Evolutionary conservation across 2,113 vertebrate genomes (phyloP), one percentile per base, ranked within the genome.

Genomic region (Kryptolebias marmoratus): DNA sequence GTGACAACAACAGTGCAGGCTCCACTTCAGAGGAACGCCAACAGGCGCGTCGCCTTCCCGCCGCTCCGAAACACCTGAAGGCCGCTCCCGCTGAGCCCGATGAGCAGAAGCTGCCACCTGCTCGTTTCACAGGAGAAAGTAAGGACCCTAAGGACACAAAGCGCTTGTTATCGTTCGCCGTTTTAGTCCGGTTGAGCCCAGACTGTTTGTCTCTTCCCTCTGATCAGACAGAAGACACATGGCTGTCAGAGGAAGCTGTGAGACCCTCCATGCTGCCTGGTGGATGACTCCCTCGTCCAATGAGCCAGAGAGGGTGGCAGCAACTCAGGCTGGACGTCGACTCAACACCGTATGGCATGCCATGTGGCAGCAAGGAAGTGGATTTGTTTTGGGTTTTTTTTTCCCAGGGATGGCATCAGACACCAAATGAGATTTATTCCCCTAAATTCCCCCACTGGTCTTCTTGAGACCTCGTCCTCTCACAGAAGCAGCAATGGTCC

Each of bases 261-360:
- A 86, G 72, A 45, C 36, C 64, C 74, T 65, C 68, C 61, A 54
- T 70, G 75, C 63, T 62, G 81, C 77, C 57, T 22, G 76, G 79
- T 64, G 22, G 70, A 83, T 68, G 78, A 83, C 63, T 81, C 58
- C 61, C 39, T 73, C 64, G 68, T 65, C 80, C 64, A 67, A 77
- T 64, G 74, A 79, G 61, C 59, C 69, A 83, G 54, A 70, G 15
- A 85, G 64, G 63, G 67, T 71, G 72, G 64, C 64, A 75, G 76
- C 64, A 80, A 73, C 65, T 79, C 75, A 67, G 76, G 71, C 81
- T 79, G 76, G 76, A 82, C 71, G 73, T 71, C 64, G 75, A 61
- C 67, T 77, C 54, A 0, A 50, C 28, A 73, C 73, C 64, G 62
- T 81, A 84, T 89, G 83, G 62, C 63, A 55, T 11, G 62, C 73